phyloP scores from a whole-genome alignment of 2,113 vertebrate genomes.

The Salvelinus namaycush region DNA sequence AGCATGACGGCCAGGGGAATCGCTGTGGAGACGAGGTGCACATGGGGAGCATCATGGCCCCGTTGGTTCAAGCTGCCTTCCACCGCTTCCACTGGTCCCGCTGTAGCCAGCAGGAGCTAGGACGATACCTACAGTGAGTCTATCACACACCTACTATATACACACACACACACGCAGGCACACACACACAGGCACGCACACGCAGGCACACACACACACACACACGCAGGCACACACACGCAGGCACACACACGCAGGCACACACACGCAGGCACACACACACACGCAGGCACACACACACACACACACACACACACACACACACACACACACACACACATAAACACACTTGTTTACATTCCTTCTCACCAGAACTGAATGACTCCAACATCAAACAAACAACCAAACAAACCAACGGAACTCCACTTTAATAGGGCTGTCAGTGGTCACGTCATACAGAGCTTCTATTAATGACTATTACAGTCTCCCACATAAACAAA shows the following conservation, averaged over 20 bases:
- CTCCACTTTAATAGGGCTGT: no score
- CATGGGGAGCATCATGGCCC: constrained; percentile 99
- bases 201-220: background rate
- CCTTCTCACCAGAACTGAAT: background rate
- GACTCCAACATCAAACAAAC: background rate
- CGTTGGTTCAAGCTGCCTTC: constrained; percentile 94
- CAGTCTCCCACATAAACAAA: no score
- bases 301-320: background rate
- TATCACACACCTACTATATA: background rate
- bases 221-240: background rate
- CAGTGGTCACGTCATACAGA: no score
- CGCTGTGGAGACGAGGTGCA: constrained; percentile 95
- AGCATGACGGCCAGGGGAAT: constrained; percentile 96
- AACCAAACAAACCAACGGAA: no score
- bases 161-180: background rate
- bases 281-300: background rate
- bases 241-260: background rate
- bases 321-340: background rate
- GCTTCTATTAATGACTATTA: no score
- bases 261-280: background rate
- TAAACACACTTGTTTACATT: background rate
- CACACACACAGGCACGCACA: background rate
- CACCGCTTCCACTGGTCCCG: constrained; percentile 98
- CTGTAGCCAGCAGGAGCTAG: constrained; percentile 96
- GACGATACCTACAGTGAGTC: constrained; percentile 93